Evolutionary conservation across 2,797 vertebrate genomes (phyloP).

Genomic region (Sebastes melanostomus): DNA sequence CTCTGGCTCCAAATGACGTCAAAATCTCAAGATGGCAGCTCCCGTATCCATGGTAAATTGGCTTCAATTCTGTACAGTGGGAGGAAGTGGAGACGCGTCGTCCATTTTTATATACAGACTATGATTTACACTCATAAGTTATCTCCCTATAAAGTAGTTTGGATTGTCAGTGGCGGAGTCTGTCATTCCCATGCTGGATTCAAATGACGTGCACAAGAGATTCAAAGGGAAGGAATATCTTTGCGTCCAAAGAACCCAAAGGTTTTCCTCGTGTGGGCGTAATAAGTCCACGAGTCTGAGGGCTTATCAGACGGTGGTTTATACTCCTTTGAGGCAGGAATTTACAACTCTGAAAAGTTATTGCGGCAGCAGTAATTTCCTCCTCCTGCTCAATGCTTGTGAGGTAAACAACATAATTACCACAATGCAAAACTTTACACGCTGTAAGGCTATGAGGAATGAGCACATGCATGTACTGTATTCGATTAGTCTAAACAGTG

Average conservation of each 20-base stretch:
- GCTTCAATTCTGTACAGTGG: too few species aligned
- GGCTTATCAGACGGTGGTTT: conserved; percentile 2
- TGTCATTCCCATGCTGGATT: background rate
- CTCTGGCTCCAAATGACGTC: too few species aligned
- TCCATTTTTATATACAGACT: too few species aligned
- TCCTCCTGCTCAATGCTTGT: background rate
- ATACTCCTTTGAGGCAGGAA: background rate
- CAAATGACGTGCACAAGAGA: background rate
- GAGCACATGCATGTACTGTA: background rate
- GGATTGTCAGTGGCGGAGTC: background rate
- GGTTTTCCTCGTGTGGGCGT: background rate
- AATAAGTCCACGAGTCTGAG: background rate
- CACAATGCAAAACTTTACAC: background rate
- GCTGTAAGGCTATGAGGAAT: background rate
- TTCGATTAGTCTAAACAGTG: conserved; percentile 8
- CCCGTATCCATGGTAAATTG: too few species aligned
- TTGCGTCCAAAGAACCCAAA: background rate
- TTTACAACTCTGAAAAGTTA: conserved; percentile 1
- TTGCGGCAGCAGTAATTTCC: background rate
- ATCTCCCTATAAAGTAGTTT: background rate
- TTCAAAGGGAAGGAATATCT: background rate
- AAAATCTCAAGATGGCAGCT: too few species aligned
- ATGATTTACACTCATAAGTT: background rate
- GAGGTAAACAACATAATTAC: conserved; percentile 1
- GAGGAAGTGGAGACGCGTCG: too few species aligned